phyloP scores from a whole-genome alignment of 2,888 invertebrate species.

The Drosophila mulleri region DNA sequence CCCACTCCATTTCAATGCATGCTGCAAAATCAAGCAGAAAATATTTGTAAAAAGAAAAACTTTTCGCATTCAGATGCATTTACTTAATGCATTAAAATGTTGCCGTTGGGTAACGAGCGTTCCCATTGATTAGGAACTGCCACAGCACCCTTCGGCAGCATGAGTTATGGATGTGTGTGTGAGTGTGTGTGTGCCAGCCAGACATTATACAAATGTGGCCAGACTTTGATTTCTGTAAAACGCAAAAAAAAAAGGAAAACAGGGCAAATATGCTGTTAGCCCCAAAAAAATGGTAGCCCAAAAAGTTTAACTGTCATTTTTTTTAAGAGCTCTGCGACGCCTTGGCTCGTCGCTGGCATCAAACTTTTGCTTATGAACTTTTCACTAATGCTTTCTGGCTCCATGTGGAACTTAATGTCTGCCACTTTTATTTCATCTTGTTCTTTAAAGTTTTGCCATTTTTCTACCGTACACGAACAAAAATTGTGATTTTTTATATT shows the following conservation, averaged over 20 bases:
- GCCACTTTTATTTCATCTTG: conserved; percentile 63
- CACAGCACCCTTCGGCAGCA: neutral
- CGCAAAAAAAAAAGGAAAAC: neutral
- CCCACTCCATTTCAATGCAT: neutral
- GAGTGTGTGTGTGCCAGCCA: conserved; percentile 22
- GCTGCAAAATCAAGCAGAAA: conserved; percentile 55
- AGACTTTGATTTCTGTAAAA: conserved; percentile 61
- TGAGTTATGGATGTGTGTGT: conserved; percentile 46
- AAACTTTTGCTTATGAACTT: conserved; percentile 76
- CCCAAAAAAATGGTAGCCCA: conserved; percentile 32
- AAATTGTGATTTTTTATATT: conserved; percentile 58
- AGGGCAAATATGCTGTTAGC: conserved; percentile 50
- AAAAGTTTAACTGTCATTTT: conserved; percentile 76
- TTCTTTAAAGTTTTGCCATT: conserved; percentile 77
- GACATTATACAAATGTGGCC: conserved; percentile 65
- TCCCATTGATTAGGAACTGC: conserved; percentile 38
- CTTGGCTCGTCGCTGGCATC: conserved; percentile 18
- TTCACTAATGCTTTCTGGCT: conserved; percentile 61
- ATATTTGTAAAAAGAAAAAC: conserved; percentile 50
- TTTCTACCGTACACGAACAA: conserved; percentile 54
- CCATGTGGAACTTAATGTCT: conserved; percentile 65
- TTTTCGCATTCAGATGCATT: conserved; percentile 72
- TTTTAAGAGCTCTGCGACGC: conserved; percentile 39
- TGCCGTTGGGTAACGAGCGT: conserved; percentile 16
- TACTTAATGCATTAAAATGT: conserved; percentile 77